A percentile compares a stretch with the other conserved stretches of the same genome.
These are phyloP conservation scores for Montipora foliosa DNA, from an alignment of 64 coral and sea anemone genomes.

Conservation along the genomic window DNA sequence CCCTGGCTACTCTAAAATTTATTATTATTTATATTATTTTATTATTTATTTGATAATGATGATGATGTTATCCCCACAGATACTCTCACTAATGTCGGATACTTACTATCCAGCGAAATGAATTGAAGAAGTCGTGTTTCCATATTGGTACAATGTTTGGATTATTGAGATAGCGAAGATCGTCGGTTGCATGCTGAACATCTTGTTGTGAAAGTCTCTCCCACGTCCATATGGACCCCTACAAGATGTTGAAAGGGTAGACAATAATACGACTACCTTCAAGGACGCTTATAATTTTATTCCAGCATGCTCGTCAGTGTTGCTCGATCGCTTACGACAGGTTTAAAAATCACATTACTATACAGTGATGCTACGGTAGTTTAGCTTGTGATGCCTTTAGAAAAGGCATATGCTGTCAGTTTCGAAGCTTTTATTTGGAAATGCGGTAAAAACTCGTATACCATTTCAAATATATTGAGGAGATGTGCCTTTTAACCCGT, in stretches of 20 bases:
- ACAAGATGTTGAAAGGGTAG: neutral
- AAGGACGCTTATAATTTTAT: neutral
- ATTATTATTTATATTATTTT: too few relatives aligned
- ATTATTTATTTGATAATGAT: too few relatives aligned
- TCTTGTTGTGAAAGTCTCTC: neutral
- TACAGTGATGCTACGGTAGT: too few relatives aligned
- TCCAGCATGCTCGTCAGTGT: too few relatives aligned
- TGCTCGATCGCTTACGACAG: neutral
- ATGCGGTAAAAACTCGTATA: too few relatives aligned
- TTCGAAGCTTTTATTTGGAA: too few relatives aligned
- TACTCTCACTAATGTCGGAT: neutral
- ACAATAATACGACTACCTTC: neutral
- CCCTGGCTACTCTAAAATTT: too few relatives aligned
- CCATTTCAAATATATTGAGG: too few relatives aligned
- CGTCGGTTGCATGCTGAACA: neutral
- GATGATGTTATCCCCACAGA: neutral
- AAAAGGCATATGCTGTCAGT: too few relatives aligned
- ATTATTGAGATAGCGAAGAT: neutral
- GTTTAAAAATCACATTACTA: too few relatives aligned
- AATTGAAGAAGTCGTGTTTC: neutral
- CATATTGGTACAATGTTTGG: conserved; percentile 3
- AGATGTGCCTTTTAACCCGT: too few relatives aligned
- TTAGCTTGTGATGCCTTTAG: too few relatives aligned
- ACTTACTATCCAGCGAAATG: neutral
- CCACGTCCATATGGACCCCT: neutral